phyloP scores from a whole-genome alignment of 2,113 vertebrate species.

The Stegostoma tigrinum region DNA sequence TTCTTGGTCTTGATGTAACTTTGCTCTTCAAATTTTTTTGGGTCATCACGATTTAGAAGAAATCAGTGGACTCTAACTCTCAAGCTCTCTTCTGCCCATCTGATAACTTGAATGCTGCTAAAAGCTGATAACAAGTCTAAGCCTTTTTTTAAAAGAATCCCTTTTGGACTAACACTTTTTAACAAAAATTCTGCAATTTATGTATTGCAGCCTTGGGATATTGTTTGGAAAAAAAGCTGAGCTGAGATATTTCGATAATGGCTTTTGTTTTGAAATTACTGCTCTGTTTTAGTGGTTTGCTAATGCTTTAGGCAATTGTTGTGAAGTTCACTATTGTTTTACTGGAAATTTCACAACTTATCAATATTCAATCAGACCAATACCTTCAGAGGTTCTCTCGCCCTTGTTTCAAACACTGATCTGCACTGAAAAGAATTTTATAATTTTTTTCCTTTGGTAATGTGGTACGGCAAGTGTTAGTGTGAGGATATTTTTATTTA shows the following conservation, averaged over 20 bases:
- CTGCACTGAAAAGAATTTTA: conserved; percentile 21
- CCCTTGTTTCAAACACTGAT: conserved; percentile 24
- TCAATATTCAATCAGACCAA: background rate
- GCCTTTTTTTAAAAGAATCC: background rate
- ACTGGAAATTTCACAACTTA: conserved; percentile 16
- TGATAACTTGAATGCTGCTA: conserved; percentile 53
- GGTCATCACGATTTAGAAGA: conserved; percentile 70
- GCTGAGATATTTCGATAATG: conserved; percentile 25
- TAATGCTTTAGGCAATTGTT: conserved; percentile 22
- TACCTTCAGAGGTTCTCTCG: background rate
- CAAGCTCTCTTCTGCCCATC: conserved; percentile 52
- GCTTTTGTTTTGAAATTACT: conserved; percentile 33
- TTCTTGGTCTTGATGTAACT: conserved; percentile 58
- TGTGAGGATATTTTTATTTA: conserved; percentile 27
- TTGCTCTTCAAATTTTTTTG: conserved; percentile 66
- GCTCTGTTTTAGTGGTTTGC: conserved; percentile 27
- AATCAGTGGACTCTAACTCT: conserved; percentile 63
- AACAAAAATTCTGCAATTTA: conserved; percentile 15
- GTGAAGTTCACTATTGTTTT: conserved; percentile 34
- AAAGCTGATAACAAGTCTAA: conserved; percentile 42
- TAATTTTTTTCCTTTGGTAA: conserved; percentile 12
- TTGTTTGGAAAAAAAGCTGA: background rate
- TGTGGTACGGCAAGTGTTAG: conserved; percentile 21
- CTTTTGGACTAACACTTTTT: conserved; percentile 36
- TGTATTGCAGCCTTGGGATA: conserved; percentile 30